A percentile compares a stretch with the other conserved stretches of the same genome.
Evolutionary conservation across 2,797 vertebrate genomes (phyloP).

Genomic region (Platyrinchus mystaceus): DNA sequence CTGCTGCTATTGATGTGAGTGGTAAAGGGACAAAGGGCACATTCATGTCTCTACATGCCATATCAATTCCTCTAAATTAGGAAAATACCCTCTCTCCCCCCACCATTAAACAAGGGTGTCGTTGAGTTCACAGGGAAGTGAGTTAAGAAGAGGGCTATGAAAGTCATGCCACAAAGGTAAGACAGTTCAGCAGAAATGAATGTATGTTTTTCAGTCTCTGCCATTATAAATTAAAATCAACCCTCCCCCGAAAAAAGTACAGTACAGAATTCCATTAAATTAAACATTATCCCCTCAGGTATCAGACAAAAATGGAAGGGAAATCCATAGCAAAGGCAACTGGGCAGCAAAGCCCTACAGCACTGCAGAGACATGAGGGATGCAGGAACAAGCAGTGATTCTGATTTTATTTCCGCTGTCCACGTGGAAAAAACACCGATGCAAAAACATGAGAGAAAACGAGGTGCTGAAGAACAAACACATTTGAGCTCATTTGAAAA

Average conservation of each 20-base stretch:
- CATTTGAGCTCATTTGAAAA: neutral
- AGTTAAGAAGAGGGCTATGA: neutral
- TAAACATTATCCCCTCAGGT: neutral
- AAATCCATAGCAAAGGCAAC: neutral
- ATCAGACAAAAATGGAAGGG: neutral
- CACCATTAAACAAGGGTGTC: neutral
- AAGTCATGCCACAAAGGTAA: neutral
- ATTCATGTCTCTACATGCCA: neutral
- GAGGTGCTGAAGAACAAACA: neutral
- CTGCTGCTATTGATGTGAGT: neutral
- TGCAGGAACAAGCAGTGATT: neutral
- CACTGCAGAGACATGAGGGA: neutral
- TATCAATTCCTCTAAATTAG: neutral
- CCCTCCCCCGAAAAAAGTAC: neutral
- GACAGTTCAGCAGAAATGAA: conserved; percentile 10
- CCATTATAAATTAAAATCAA: neutral
- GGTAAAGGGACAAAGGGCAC: conserved; percentile 11
- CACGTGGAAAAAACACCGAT: neutral
- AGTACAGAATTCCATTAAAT: neutral
- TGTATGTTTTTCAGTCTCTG: neutral
- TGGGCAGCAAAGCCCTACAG: neutral
- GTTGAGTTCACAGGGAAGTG: neutral
- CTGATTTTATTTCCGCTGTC: neutral
- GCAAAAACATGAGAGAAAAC: neutral
- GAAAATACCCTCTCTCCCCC: neutral